Evolutionary conservation across 2,113 vertebrate species (phyloP).

Genomic region (Mesocricetus auratus): DNA sequence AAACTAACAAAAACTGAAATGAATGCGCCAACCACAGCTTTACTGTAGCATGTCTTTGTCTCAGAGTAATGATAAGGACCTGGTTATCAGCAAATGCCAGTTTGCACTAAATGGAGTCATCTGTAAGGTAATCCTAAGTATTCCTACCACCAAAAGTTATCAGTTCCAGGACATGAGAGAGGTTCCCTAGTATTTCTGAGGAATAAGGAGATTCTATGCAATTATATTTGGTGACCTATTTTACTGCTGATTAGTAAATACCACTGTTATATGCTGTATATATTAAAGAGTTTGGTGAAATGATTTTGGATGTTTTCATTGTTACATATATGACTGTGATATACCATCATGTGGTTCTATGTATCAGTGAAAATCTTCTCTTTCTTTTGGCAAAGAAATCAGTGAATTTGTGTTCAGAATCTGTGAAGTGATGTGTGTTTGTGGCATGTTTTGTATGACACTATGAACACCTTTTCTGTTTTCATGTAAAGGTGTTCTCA

Average conservation of each 20-base stretch:
- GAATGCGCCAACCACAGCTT: background rate
- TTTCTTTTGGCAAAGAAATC: background rate
- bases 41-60: background rate
- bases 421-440: background rate
- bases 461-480: background rate
- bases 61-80: background rate
- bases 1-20: background rate
- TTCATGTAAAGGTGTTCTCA: background rate
- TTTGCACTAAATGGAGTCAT: background rate
- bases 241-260: background rate
- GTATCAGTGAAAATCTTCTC: background rate
- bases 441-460: background rate
- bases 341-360: too few relatives aligned
- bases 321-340: background rate
- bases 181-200: background rate
- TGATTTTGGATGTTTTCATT: background rate
- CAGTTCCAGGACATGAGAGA: background rate
- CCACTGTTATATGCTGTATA: background rate
- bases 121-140: background rate
- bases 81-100: background rate
- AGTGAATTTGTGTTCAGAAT: background rate
- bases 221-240: background rate
- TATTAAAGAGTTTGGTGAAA: background rate
- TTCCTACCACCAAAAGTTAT: background rate
- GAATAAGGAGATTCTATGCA: background rate